A percentile compares a stretch with the other conserved stretches of the same genome.
These are phyloP conservation scores for Cistogaster globosa DNA, from an alignment of 2,888 invertebrate genomes.

Conservation along the genomic window DNA sequence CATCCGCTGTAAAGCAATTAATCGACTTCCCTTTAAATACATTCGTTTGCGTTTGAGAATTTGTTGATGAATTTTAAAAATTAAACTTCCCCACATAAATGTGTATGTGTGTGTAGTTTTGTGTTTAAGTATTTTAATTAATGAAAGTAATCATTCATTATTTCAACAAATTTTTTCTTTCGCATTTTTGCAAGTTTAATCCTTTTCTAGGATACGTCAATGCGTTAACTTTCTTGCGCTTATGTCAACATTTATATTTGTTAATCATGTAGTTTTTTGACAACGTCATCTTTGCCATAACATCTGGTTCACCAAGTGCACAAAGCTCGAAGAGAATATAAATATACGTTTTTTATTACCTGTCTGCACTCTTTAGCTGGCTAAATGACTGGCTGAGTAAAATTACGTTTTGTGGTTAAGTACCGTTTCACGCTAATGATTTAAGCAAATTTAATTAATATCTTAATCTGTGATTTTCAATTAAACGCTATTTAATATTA, in stretches of 20 bases:
- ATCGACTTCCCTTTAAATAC: conserved; percentile 34
- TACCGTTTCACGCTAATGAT: background rate
- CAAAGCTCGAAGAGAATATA: background rate
- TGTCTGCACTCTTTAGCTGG: background rate
- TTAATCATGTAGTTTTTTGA: background rate
- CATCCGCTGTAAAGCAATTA: conserved; percentile 17
- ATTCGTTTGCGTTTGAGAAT: conserved; percentile 15
- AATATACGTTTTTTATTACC: background rate
- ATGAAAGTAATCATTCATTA: conserved; percentile 36
- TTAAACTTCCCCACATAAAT: background rate
- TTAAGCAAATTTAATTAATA: conserved; percentile 37
- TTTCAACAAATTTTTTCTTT: conserved; percentile 17
- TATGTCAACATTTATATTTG: background rate
- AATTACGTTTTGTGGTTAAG: background rate
- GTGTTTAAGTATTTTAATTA: conserved; percentile 26
- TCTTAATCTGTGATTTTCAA: conserved; percentile 37
- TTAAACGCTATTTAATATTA: conserved; percentile 38
- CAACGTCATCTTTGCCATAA: background rate
- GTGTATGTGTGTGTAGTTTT: background rate
- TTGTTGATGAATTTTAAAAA: conserved; percentile 15
- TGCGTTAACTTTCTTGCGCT: background rate
- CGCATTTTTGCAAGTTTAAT: background rate
- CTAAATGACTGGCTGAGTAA: background rate
- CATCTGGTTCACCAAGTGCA: background rate
- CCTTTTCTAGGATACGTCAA: background rate